Evolutionary conservation across 2,888 invertebrate species (phyloP).

Genomic region (Tenodera sinensis): DNA sequence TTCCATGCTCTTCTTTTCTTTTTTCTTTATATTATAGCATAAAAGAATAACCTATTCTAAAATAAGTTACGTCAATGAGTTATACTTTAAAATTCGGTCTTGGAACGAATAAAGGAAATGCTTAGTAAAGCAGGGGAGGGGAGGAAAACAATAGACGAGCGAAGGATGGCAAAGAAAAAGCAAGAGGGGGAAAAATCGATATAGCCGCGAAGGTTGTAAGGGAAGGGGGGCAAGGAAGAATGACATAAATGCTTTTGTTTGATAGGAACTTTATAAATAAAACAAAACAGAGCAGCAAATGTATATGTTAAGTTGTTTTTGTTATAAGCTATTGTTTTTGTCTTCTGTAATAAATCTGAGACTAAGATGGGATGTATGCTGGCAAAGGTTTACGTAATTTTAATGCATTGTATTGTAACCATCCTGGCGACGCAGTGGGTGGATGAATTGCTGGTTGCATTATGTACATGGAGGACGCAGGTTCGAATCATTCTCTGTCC

Average conservation of each 20-base stretch:
- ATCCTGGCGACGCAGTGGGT: too few species aligned
- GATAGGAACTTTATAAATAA: background rate
- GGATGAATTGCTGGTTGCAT: too few species aligned
- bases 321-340: background rate
- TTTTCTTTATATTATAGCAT: slow-evolving; percentile 29
- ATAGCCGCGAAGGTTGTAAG: background rate
- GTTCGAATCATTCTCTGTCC: too few species aligned
- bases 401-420: too few species aligned
- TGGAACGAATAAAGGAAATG: background rate
- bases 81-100: slow-evolving; percentile 25
- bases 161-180: background rate
- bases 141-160: background rate
- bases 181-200: background rate
- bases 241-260: background rate
- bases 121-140: background rate
- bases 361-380: background rate
- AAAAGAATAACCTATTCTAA: slow-evolving; percentile 30
- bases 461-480: too few species aligned
- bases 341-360: background rate
- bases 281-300: background rate
- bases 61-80: slow-evolving; percentile 31
- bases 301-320: background rate
- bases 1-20: background rate
- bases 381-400: too few species aligned
- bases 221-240: background rate